Percentiles rank a stretch among this genome's conserved stretches.
These are phyloP conservation scores for Pseudomyrmex flavicornis DNA, from an alignment of 1,140 invertebrate species.

Conservation along the genomic window DNA sequence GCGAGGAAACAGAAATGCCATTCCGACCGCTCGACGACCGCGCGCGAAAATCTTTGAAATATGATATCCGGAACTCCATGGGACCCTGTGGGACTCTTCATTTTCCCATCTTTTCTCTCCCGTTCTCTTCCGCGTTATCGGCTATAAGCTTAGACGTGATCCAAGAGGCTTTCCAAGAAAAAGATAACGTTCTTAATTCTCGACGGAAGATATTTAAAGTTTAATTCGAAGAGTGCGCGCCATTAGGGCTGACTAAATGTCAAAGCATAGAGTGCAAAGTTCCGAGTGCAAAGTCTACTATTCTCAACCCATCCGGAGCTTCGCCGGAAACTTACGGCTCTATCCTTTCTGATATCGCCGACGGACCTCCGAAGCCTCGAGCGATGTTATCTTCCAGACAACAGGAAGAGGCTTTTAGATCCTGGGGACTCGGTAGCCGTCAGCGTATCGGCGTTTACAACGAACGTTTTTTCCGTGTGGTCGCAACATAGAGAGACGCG, in stretches of 20 bases:
- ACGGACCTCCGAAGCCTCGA: conserved; percentile 65
- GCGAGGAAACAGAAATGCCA: not conserved
- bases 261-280: conserved; percentile 77
- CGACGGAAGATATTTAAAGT: conserved; percentile 80
- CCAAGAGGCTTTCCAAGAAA: conserved; percentile 40
- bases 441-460: conserved; percentile 35
- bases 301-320: conserved; percentile 46
- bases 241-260: conserved; percentile 80
- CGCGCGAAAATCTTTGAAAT: conserved; percentile 35
- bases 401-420: conserved; percentile 81
- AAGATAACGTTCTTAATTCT: conserved; percentile 71
- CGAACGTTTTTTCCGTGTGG: conserved; percentile 33
- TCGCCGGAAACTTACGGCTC: conserved; percentile 45
- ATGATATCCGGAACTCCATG: not conserved
- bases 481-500: not conserved
- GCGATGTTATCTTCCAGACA: conserved; percentile 75
- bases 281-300: conserved; percentile 82
- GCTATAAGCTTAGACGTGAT: conserved; percentile 16
- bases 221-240: conserved; percentile 79
- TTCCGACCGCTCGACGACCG: conserved; percentile 39
- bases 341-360: conserved; percentile 68
- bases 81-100: conserved; percentile 21
- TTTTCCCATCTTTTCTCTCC: conserved; percentile 55
- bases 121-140: not conserved
- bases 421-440: conserved; percentile 33